These are phyloP conservation scores for Empidonax traillii DNA, from an alignment of 2,113 vertebrate species.

Conservation along the genomic window DNA sequence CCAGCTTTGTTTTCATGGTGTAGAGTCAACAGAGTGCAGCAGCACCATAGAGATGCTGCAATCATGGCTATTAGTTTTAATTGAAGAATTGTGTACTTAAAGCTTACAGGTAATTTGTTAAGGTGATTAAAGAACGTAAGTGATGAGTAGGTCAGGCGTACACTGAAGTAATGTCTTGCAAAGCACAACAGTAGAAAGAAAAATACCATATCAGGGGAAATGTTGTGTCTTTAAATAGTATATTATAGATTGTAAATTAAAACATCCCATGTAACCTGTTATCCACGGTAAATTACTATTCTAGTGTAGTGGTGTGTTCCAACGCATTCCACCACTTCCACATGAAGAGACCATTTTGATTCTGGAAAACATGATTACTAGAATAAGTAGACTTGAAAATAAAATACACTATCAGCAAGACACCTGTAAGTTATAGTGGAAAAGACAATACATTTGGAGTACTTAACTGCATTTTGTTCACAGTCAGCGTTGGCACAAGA, in stretches of 20 bases:
- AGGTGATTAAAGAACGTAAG: background rate
- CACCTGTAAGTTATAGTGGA: background rate
- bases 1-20: background rate
- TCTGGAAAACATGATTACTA: background rate
- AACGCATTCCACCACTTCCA: background rate
- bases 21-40: background rate
- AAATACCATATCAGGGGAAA: background rate
- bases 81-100: slow-evolving; percentile 5
- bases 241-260: background rate
- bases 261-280: background rate
- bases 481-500: background rate
- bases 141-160: background rate
- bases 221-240: background rate
- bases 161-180: background rate
- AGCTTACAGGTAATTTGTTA: slow-evolving; percentile 15
- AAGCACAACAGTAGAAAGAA: background rate
- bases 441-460: background rate
- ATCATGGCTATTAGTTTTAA: background rate
- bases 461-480: background rate
- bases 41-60: background rate
- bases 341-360: background rate
- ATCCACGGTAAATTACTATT: background rate
- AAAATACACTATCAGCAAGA: background rate
- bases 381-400: background rate
- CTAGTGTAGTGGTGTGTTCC: background rate